phyloP scores from a whole-genome alignment of 2,797 vertebrate genomes.

The Paramormyrops hopkinsi region DNA sequence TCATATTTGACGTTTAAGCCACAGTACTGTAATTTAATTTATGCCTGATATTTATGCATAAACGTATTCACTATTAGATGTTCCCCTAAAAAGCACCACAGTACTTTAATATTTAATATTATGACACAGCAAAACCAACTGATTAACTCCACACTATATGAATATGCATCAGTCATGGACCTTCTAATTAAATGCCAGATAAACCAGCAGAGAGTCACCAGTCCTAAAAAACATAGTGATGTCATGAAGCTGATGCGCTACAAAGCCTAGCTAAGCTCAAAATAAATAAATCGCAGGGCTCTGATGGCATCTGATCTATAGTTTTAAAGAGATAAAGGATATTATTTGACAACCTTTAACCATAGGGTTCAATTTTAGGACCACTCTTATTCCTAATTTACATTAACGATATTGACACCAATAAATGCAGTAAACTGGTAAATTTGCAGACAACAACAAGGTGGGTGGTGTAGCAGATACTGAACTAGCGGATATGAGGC shows the following conservation, averaged over 20 bases:
- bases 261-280: no score
- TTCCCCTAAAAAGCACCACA: background rate
- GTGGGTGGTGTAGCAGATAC: background rate
- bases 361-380: background rate
- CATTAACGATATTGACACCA: background rate
- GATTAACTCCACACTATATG: background rate
- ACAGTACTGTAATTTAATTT: background rate
- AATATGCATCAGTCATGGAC: background rate
- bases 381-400: no score
- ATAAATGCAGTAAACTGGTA: background rate
- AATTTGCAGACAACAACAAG: background rate
- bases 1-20: background rate
- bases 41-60: background rate
- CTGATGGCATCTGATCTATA: no score
- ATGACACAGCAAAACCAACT: background rate
- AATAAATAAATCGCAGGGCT: no score
- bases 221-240: background rate
- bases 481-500: background rate
- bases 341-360: no score
- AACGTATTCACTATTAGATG: background rate
- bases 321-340: no score
- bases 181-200: background rate
- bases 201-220: background rate
- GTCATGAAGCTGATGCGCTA: no score
- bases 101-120: background rate